Evolutionary conservation across 2,797 vertebrate species (phyloP), one percentile per base, ranked within the genome.

Genomic region (Gastrophryne carolinensis): DNA sequence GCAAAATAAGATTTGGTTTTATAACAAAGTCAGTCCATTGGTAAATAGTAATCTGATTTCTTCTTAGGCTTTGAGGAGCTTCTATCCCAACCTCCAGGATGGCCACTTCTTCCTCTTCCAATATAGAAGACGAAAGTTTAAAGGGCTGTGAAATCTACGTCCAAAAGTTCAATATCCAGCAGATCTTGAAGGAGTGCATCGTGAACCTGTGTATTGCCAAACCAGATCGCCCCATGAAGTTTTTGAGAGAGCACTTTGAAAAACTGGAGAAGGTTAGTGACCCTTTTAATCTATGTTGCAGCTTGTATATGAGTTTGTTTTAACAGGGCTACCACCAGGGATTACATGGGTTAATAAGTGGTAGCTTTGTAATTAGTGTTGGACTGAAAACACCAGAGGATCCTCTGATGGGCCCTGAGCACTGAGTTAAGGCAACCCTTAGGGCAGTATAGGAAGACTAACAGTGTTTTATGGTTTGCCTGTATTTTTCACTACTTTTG

Each of bases 181-280:
- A 98, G 90, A 94, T 95, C 81, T 90, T 99, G 78, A 97, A 95
- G 86, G 97, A 98, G 84, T 98, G 97, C 87, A 96, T 98, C 35
- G 96, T 98, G 70, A 97, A 94, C 84, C 93, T 99, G 76, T 99
- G 97, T 86, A 89, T 98, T 61, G 90, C 94, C 58, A 98, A 95
- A 87, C 97, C 97, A 0, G 97, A 98, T 67, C 93, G 94, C 75
- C 97, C 97, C 81, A 92, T 99, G 95, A 94, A 92, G 83, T 99
- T 98, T 91, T 92, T 99, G 80, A 91, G 94, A 81, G 96, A 98
- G 79, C 94, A 98, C 89, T 99, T 98, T 77, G 95, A 98, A 86
- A 95, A 95, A 86, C 89, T 98, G 91, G 97, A 99, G 87, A 96
- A 98, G 96, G 97, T 99, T 81, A 87, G 94, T 87, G 71, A 17